phyloP scores from a whole-genome alignment of 2,797 vertebrate species.

The Xenopus petersii region DNA sequence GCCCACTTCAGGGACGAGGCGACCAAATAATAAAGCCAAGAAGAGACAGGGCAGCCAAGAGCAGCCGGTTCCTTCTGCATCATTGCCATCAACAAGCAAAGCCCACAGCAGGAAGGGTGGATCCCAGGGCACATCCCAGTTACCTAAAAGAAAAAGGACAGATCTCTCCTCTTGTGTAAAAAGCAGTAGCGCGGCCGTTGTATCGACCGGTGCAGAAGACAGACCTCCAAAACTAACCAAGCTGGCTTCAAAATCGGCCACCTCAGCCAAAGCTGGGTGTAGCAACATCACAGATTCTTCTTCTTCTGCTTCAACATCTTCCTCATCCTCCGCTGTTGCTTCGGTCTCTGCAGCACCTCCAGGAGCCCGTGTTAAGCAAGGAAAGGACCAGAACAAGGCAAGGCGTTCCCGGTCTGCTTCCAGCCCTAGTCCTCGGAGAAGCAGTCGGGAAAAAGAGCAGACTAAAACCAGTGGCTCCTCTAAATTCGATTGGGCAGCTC shows the following conservation, averaged over 20 bases:
- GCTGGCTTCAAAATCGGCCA: conserved; percentile 99
- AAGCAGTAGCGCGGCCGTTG: conserved; percentile 79
- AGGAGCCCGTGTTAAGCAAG: conserved; percentile 95
- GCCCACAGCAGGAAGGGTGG: conserved; percentile 88
- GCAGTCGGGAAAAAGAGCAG: conserved; percentile 90
- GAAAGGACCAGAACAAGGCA: conserved; percentile 97
- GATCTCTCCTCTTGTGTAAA: conserved; percentile 85
- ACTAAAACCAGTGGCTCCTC: conserved; percentile 91
- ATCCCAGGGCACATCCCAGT: conserved; percentile 79
- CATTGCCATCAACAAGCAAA: conserved; percentile 83
- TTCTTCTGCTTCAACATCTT: conserved; percentile 95
- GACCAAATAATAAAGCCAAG: conserved; percentile 84
- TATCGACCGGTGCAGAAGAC: conserved; percentile 90
- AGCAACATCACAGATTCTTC: conserved; percentile 97
- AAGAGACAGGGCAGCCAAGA: conserved; percentile 89
- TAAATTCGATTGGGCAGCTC: conserved; percentile 98
- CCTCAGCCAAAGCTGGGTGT: conserved; percentile 99
- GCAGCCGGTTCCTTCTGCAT: conserved; percentile 68
- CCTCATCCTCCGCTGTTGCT: conserved; percentile 89
- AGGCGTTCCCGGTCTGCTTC: conserved; percentile 95
- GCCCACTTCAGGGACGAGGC: conserved; percentile 74
- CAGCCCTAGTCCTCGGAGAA: conserved; percentile 93
- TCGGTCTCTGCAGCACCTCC: conserved; percentile 80
- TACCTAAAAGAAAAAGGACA: conserved; percentile 95
- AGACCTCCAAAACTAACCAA: conserved; percentile 97